Base-by-base conservation (phyloP, 92 coral and sea anemone species). In the Epizoanthus rinbou region DNA sequence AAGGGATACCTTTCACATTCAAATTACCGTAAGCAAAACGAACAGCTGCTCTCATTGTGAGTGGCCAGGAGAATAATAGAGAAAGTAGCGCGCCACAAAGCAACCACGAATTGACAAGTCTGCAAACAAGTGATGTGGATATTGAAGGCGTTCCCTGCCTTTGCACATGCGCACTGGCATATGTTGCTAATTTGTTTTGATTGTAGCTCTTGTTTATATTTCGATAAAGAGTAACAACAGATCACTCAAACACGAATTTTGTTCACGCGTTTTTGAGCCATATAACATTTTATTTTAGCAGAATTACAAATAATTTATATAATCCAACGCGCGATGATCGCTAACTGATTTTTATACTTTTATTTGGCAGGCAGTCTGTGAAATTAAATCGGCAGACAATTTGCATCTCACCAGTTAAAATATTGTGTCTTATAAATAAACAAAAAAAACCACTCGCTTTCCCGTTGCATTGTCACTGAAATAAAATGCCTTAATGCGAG, bases 1-100 rank as follows among this genome's bases (percentile, higher is more conserved):
- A 28, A 28, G 31, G 86, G 80, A 72, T 92, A 86, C 94, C 88
- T 88, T 93, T 93, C 97, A 91, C 92, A 91, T 91, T 93, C 88
- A 88, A 93, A 93, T 93, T 86, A 88, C 86, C 88, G 54, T 69
- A 47, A 80, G 86, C 87, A 76, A 89, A 84, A 88, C 83, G 86
- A 89, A 86, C 97, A 93, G 97, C 97, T 93, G 97, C 92, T 78
- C 66, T 73, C 91, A 89, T 93, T 91, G 93, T 93, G 87, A 88
- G 91, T 93, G 97, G 97, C 63, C 84, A 88, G 70, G 52, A 69
- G 87, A 62, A 83, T 90, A 92, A 86, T 76, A 65, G 79, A 70
- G 79, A 35, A 74, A 80, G 84, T 86, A 83, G 80, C 87, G 58
- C 78, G 81, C 87, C 84, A 89, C 92, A 66, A 81, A 81, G 74